These are phyloP conservation scores for Tapera naevia DNA, from an alignment of 2,797 vertebrate genomes.

Conservation along the genomic window DNA sequence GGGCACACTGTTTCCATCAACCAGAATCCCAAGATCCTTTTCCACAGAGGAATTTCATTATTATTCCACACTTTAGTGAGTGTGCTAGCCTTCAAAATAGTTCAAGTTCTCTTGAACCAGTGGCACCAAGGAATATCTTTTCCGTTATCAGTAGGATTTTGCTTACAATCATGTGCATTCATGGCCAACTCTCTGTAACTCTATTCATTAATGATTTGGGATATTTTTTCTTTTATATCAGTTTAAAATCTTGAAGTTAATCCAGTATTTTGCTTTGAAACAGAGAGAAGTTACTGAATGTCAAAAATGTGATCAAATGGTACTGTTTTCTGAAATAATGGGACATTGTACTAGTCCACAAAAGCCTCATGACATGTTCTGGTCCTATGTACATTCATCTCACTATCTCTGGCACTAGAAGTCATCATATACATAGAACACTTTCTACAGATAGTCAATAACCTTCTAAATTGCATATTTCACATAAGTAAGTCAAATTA, in stretches of 20 bases:
- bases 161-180: neutral
- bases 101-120: neutral
- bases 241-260: neutral
- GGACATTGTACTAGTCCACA: neutral
- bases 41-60: no score
- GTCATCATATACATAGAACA: neutral
- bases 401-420: neutral
- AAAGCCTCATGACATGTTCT: neutral
- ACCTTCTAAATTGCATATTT: constrained; percentile 33
- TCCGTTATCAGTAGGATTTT: neutral
- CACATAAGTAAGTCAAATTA: constrained; percentile 46
- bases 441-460: constrained; percentile 40
- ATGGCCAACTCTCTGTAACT: neutral
- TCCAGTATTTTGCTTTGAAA: neutral
- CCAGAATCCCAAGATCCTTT: no score
- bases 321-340: neutral
- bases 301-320: neutral
- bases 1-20: no score
- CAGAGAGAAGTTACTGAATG: neutral
- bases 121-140: neutral
- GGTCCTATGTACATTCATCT: neutral
- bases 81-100: neutral
- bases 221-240: neutral
- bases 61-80: no score
- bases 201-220: neutral